Conservation (phyloP, 2,888 invertebrate species). For the Bembecia ichneumoniformis region DNA sequence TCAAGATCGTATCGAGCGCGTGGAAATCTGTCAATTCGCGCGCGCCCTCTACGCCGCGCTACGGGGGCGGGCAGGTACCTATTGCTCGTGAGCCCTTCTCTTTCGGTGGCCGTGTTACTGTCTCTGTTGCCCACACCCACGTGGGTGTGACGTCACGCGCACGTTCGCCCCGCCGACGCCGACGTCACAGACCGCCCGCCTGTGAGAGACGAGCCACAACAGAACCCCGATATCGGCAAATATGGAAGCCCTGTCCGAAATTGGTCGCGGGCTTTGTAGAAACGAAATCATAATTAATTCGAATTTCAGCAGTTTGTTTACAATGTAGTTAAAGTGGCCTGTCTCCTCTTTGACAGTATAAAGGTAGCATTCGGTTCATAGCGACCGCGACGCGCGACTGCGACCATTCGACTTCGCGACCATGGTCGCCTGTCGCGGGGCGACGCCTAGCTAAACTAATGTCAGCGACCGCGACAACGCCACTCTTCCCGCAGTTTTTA, state of each 20-base stretch:
- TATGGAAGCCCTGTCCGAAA: constrained; percentile 20
- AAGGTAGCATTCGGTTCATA: too few species aligned
- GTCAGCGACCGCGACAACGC: too few species aligned
- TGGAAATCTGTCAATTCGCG: constrained; percentile 59
- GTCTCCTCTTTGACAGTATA: too few species aligned
- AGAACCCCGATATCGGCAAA: constrained; percentile 13
- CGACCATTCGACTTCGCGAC: too few species aligned
- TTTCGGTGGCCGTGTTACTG: constrained; percentile 19
- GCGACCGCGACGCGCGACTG: too few species aligned
- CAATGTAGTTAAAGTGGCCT: too few species aligned
- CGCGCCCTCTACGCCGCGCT: constrained; percentile 40
- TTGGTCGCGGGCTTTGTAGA: not conserved
- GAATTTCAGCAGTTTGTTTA: not conserved
- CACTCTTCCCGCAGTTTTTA: too few species aligned
- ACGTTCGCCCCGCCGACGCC: constrained; percentile 45
- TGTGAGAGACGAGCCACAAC: constrained; percentile 11
- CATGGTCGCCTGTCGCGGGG: too few species aligned
- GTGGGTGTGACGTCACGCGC: constrained; percentile 58
- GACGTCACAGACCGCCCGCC: constrained; percentile 48
- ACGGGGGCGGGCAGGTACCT: constrained; percentile 9
- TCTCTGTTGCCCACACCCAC: constrained; percentile 54
- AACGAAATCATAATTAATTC: constrained; percentile 1
- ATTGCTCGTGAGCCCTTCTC: constrained; percentile 1
- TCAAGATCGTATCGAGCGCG: constrained; percentile 64
- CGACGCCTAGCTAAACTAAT: too few species aligned